Evolutionary conservation across 2,888 invertebrate genomes (phyloP), one percentile per base, ranked within the genome.

Genomic region (Agonopterix arenella): DNA sequence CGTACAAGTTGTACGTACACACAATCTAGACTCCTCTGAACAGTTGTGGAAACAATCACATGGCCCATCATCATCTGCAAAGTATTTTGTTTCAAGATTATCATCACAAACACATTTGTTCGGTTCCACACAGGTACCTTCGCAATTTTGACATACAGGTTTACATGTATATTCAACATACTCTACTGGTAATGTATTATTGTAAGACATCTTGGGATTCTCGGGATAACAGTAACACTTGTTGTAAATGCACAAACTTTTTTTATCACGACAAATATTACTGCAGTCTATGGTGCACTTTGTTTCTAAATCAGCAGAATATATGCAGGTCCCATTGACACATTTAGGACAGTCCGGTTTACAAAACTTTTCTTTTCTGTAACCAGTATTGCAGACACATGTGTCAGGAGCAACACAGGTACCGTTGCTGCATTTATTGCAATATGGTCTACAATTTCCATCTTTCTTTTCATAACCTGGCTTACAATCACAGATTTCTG

Each of bases 331-430:
- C 0, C 49, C 49, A 42, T 41, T 9, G 13, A 5, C 44, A 44
- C 44, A 44, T 11, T 11, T 11, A 10, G 7, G 8, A 44, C 44
- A 44, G 8, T 18, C 2, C 1, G 44, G 44, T 11, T 43, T 13
- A 43, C 43, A 43, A 41, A 38, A 49, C 11, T 8, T 43, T 11
- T 43, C 40, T n/a, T 9, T 11, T 4, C 51, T 52, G 45, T 68
- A 69, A 10, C 75, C 71, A 4, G 50, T 10, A 2, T 59, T 48
- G 50, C 79, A 80, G 36, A 59, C 46, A 53, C 77, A 76, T 1
- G 66, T 64, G 55, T 86, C 71, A 0, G 76, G 82, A 1, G 59
- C 61, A 8, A 45, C 41, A 42, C 61, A 62, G 11, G 11, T 48
- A 11, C 62, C 62, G 44, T 40, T 40, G 0, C 52, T 58, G 1